These are phyloP conservation scores for Heliconius hortense DNA, from an alignment of 2,888 invertebrate species.

Conservation along the genomic window DNA sequence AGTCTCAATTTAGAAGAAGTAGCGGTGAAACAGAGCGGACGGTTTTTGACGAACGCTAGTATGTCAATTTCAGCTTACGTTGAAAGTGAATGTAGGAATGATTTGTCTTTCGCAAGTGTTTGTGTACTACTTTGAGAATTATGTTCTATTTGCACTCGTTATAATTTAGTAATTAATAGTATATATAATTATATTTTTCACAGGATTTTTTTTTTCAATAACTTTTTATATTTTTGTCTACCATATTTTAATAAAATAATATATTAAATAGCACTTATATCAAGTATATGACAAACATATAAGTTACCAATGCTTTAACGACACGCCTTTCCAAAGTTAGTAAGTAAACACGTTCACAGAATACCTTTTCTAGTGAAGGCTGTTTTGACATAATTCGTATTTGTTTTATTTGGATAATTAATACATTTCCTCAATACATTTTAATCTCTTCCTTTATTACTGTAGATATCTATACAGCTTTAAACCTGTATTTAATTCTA, in stretches of 20 bases:
- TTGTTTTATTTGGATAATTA: constrained; percentile 18
- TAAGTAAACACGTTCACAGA: neutral
- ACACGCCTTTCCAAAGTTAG: constrained; percentile 4
- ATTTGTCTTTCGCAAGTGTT: constrained; percentile 60
- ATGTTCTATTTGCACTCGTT: constrained; percentile 10
- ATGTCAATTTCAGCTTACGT: constrained; percentile 35
- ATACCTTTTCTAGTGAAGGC: constrained; percentile 14
- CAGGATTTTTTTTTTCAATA: too few species aligned
- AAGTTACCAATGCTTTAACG: neutral
- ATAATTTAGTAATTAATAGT: neutral
- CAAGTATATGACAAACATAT: neutral
- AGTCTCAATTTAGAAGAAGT: neutral
- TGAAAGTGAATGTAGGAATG: constrained; percentile 64
- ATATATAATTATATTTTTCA: neutral
- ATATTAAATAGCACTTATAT: too few species aligned
- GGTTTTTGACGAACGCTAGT: constrained; percentile 10
- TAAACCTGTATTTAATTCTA: constrained; percentile 23
- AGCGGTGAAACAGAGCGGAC: neutral
- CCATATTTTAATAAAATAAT: neutral
- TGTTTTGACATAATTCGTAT: constrained; percentile 12
- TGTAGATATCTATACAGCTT: constrained; percentile 21
- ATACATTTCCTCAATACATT: constrained; percentile 24
- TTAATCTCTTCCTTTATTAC: constrained; percentile 26
- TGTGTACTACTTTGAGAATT: constrained; percentile 42
- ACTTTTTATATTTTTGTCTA: neutral